These are phyloP conservation scores for Leptodactylus fuscus DNA, from an alignment of 2,113 vertebrate species.

Conservation along the genomic window DNA sequence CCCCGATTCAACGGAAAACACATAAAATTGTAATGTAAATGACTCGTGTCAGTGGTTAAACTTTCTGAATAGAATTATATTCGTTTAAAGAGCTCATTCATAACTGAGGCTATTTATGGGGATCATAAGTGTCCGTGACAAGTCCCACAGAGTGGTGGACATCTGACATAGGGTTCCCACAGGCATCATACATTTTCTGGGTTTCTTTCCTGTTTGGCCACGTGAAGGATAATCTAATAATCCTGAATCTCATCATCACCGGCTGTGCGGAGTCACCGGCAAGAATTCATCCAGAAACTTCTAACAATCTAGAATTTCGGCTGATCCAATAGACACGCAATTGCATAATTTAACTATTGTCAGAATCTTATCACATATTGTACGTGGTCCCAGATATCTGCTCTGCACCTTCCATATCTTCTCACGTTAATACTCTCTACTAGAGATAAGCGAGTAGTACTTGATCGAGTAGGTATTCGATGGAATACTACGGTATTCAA, in stretches of 20 bases:
- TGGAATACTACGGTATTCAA: too few relatives aligned
- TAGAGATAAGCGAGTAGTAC: too few relatives aligned
- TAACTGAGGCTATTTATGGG: not conserved
- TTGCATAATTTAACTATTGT: too few relatives aligned
- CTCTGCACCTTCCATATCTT: too few relatives aligned
- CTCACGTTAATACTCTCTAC: too few relatives aligned
- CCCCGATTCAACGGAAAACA: not conserved
- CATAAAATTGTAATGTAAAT: not conserved
- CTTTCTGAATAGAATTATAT: not conserved
- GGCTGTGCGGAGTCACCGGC: not conserved
- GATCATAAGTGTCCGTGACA: not conserved
- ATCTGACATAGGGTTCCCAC: not conserved
- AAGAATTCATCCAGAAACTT: too few relatives aligned
- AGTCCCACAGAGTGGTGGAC: too few relatives aligned
- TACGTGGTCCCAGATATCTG: too few relatives aligned
- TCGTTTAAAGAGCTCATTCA: not conserved
- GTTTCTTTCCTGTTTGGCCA: not conserved
- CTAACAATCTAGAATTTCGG: too few relatives aligned
- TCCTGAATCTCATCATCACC: not conserved
- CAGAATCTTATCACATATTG: too few relatives aligned
- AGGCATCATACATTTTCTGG: not conserved
- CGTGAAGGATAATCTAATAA: conserved; percentile 10
- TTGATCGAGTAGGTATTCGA: too few relatives aligned
- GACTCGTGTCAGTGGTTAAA: not conserved
- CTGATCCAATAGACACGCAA: too few relatives aligned